A percentile compares a stretch with the other conserved stretches of the same genome.
Conservation (phyloP, 1,140 invertebrate species). For the Cylas formicarius region DNA sequence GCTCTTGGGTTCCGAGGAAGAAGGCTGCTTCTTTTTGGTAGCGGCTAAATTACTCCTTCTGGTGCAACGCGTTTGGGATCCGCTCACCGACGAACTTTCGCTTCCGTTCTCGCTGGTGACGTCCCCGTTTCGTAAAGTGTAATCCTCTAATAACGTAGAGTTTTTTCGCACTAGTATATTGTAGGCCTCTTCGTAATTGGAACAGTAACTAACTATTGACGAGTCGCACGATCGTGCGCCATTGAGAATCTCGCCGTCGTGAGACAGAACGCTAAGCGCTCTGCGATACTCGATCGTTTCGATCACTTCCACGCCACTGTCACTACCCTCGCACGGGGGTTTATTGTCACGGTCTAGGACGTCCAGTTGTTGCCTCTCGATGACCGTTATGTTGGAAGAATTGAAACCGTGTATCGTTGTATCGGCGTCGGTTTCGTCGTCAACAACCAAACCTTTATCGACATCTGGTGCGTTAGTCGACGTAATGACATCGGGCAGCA, state of each 20-base stretch:
- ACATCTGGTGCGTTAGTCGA: too few species aligned
- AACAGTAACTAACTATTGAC: constrained; percentile 67
- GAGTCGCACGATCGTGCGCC: constrained; percentile 60
- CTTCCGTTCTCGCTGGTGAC: constrained; percentile 63
- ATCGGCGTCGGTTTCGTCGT: constrained; percentile 25
- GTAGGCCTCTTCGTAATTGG: constrained; percentile 57
- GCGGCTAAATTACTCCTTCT: constrained; percentile 22
- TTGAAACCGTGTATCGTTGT: constrained; percentile 33
- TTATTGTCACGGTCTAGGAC: constrained; percentile 9
- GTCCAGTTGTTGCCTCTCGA: constrained; percentile 22
- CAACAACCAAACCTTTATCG: too few species aligned
- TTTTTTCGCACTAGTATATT: constrained; percentile 46
- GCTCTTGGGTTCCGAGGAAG: constrained; percentile 26
- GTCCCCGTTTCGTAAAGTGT: constrained; percentile 43
- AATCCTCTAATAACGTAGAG: constrained; percentile 43
- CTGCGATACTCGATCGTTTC: constrained; percentile 45
- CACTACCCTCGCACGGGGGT: constrained; percentile 56
- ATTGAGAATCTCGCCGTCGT: constrained; percentile 52
- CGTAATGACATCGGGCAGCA: too few species aligned
- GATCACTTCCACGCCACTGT: constrained; percentile 68
- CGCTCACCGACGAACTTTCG: constrained; percentile 63
- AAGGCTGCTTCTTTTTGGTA: constrained; percentile 37
- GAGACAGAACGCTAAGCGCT: constrained; percentile 49
- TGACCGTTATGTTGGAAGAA: constrained; percentile 31
- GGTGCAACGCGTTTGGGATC: constrained; percentile 37